These are phyloP conservation scores for Ptilodon capucinus DNA, from an alignment of 2,888 invertebrate species.

Conservation along the genomic window DNA sequence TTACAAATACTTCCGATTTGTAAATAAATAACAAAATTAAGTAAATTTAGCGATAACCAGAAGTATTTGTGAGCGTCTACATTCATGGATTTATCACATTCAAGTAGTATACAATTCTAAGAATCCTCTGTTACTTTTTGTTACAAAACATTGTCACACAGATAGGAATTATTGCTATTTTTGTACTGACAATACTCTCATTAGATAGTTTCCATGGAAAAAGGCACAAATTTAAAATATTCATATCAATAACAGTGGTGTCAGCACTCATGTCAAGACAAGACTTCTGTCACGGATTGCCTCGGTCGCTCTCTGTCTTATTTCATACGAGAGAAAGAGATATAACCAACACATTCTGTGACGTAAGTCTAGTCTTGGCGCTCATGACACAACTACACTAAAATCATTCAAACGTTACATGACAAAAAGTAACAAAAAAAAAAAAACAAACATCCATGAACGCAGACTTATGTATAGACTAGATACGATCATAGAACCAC, in stretches of 20 bases:
- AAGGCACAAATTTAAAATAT: too few relatives aligned
- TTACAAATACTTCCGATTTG: slow-evolving; percentile 28
- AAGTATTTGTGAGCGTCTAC: slow-evolving; percentile 1
- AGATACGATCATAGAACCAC: slow-evolving; percentile 68
- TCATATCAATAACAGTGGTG: too few relatives aligned
- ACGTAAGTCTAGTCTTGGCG: too few relatives aligned
- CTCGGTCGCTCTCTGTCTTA: too few relatives aligned
- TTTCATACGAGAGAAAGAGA: too few relatives aligned
- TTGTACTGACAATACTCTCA: too few relatives aligned
- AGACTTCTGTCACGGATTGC: too few relatives aligned
- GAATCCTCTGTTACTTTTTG: slow-evolving; percentile 1
- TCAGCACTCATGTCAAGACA: too few relatives aligned
- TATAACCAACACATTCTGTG: too few relatives aligned
- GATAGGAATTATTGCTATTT: background rate
- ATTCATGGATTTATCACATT: slow-evolving; percentile 3
- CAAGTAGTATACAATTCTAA: background rate
- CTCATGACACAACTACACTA: too few relatives aligned
- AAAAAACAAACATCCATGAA: slow-evolving; percentile 24
- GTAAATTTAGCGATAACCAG: slow-evolving; percentile 1
- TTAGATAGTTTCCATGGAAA: too few relatives aligned
- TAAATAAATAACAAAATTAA: slow-evolving; percentile 19
- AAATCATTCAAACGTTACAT: slow-evolving; percentile 1
- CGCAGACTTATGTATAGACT: slow-evolving; percentile 41
- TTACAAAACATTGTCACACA: slow-evolving; percentile 1
- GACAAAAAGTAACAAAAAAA: slow-evolving; percentile 10